These are phyloP conservation scores for Phyllopteryx taeniolatus DNA, from an alignment of 2,113 vertebrate genomes.

Conservation along the genomic window DNA sequence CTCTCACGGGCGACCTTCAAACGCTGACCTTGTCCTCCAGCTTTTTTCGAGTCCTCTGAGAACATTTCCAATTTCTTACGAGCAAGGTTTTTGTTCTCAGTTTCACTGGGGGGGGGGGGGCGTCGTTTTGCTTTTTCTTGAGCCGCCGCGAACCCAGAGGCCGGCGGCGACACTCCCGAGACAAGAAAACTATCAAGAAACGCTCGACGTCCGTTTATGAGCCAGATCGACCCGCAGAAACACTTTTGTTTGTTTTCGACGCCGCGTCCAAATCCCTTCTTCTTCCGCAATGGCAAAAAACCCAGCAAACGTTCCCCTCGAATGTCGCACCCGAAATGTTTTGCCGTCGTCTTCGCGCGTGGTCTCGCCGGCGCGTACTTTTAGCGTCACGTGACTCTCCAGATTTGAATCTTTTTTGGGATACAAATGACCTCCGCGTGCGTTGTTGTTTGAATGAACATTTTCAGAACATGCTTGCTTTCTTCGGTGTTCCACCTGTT, in stretches of 20 bases:
- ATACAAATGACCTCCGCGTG: too few species aligned
- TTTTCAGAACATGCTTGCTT: too few species aligned
- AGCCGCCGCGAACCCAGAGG: background rate
- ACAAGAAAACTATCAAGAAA: slow-evolving; percentile 31
- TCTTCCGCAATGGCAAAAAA: slow-evolving; percentile 31
- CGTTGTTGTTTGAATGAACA: too few species aligned
- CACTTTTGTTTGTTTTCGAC: slow-evolving; percentile 26
- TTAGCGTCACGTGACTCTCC: background rate
- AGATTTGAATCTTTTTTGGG: background rate
- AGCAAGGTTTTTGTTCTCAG: too few species aligned
- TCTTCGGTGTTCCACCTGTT: too few species aligned
- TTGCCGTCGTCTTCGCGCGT: too few species aligned
- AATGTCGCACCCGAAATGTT: too few species aligned
- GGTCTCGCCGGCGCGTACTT: background rate
- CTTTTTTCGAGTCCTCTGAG: background rate
- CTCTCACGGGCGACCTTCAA: background rate
- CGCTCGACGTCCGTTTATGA: slow-evolving; percentile 13
- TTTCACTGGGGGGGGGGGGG: too few species aligned
- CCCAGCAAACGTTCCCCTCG: background rate
- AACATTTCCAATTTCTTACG: too few species aligned
- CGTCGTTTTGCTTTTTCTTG: background rate
- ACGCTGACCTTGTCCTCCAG: background rate
- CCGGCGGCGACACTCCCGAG: slow-evolving; percentile 18
- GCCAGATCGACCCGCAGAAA: slow-evolving; percentile 5
- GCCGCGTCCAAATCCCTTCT: slow-evolving; percentile 6